Evolutionary conservation across 2,888 invertebrate species (phyloP), one percentile per base, ranked within the genome.

Genomic region (Dryococelus australis): DNA sequence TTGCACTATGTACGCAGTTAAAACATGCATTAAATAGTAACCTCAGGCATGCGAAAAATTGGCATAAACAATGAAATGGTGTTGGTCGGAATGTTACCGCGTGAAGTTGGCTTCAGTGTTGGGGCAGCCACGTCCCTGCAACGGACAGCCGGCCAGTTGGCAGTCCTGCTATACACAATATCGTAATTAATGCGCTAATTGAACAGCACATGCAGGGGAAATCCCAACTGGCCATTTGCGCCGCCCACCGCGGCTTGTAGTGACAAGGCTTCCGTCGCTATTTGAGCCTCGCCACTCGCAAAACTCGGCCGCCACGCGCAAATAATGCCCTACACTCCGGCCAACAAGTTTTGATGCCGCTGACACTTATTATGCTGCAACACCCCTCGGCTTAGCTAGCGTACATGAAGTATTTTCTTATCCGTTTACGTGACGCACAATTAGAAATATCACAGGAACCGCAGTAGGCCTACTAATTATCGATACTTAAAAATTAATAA

Each of bases 141-240:
- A 20, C 65, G 65, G 65, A n/a, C 65, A 65, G 65, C 65, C 24
- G 65, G 65, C 65, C 65, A 83, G 28, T 83, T 28, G 43, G 83
- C 83, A 43, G 83, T 83, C 28, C 43, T 83, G 83, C 43, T 20
- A 24, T 83, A 83, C 83, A 83, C 83, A 83, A 83, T 83, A 83
- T 83, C 83, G 83, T 83, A 83, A 83, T 83, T 83, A 83, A 83
- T 83, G 35, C 83, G 83, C 28, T 83, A 83, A 83, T 83, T 83
- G 83, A 83, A 83, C 83, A 43, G 83, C 43, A 43, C 83, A 28
- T 83, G 43, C 83, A 9, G 83, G 43, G 28, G 83, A 28, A 83
- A 83, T 83, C 83, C 83, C 83, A 83, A 83, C 83, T 83, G 83
- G 83, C 83, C 83, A 83, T 83, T 83, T 83, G 83, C 43, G 83